A percentile compares a stretch with the other conserved stretches of the same genome.
These are phyloP conservation scores for Melanotaenia duboulayi DNA, from an alignment of 2,113 vertebrate genomes.

Conservation along the genomic window DNA sequence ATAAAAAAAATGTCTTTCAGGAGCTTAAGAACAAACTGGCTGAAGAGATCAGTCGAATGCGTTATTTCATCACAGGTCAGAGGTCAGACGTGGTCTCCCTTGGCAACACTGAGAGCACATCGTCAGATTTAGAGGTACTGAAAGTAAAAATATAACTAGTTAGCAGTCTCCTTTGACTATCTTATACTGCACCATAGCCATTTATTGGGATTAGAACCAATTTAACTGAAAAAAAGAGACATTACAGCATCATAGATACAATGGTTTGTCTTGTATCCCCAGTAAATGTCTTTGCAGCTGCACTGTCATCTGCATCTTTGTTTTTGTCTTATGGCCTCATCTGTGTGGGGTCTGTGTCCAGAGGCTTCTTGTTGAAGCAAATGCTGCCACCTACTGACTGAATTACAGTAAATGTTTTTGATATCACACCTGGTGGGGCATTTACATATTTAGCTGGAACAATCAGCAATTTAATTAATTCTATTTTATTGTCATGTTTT, in stretches of 20 bases:
- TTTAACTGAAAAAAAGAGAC: conserved; percentile 2
- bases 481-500: too few relatives aligned
- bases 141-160: neutral
- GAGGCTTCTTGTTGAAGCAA: neutral
- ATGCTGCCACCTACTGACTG: conserved; percentile 67
- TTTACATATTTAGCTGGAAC: neutral
- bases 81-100: conserved; percentile 68
- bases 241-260: neutral
- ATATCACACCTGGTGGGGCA: neutral
- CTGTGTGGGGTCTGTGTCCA: conserved; percentile 12
- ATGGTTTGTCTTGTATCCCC: conserved; percentile 12
- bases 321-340: conserved; percentile 26
- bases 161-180: neutral
- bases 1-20: conserved; percentile 72
- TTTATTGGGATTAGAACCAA: neutral
- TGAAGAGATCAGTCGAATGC: conserved; percentile 91
- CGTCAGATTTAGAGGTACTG: conserved; percentile 89
- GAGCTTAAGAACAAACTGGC: conserved; percentile 89
- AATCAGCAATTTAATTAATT: neutral
- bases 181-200: neutral
- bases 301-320: neutral
- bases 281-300: conserved; percentile 19
- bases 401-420: neutral
- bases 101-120: conserved; percentile 77
- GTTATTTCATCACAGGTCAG: conserved; percentile 87